Percentiles rank a stretch among this genome's conserved stretches.
Evolutionary conservation across 2,888 invertebrate genomes (phyloP).

Genomic region (Poecilobothrus nobilitatus): DNA sequence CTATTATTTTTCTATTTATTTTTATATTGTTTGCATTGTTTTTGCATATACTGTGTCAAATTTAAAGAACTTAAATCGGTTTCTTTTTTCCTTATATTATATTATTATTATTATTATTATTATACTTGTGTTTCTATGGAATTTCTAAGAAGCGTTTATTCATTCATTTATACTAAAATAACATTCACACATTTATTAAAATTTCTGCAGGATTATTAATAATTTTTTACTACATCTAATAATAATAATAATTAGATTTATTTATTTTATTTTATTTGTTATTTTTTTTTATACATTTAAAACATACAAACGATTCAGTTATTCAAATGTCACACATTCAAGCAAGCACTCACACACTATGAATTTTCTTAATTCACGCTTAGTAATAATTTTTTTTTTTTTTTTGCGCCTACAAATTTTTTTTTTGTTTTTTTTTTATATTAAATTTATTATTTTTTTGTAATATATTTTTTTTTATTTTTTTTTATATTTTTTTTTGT

Average conservation of each 20-base stretch:
- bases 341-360: too few relatives aligned
- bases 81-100: not conserved
- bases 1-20: not conserved
- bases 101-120: too few relatives aligned
- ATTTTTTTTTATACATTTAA: not conserved
- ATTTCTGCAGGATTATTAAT: too few relatives aligned
- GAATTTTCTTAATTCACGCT: too few relatives aligned
- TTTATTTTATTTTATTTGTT: not conserved
- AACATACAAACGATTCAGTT: too few relatives aligned
- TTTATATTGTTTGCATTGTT: not conserved
- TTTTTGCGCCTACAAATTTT: too few relatives aligned
- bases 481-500: not conserved
- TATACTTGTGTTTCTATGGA: not conserved
- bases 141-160: constrained; percentile 1
- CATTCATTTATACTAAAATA: not conserved
- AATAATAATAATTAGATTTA: not conserved
- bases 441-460: not conserved
- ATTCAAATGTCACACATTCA: too few relatives aligned
- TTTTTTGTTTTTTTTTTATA: too few relatives aligned
- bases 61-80: not conserved
- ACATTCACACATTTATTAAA: too few relatives aligned
- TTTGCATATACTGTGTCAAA: not conserved
- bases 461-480: not conserved
- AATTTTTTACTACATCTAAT: too few relatives aligned
- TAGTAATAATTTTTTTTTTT: too few relatives aligned